A percentile compares a stretch with the other conserved stretches of the same genome.
phyloP scores from a whole-genome alignment of 2,113 vertebrate genomes.

The Entelurus aequoreus region DNA sequence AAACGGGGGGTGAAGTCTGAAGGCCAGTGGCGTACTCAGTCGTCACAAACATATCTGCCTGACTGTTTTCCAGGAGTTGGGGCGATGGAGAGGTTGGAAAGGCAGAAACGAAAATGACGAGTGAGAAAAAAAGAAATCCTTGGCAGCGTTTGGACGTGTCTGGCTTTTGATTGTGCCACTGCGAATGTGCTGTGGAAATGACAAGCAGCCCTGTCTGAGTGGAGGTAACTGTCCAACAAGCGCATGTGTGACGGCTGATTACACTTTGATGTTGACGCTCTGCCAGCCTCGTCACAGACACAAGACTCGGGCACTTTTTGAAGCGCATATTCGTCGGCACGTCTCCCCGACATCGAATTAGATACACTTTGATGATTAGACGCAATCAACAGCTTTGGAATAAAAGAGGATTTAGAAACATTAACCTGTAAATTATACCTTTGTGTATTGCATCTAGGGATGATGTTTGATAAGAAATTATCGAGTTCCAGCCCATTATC shows the following conservation, averaged over 20 bases:
- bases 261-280: conserved; percentile 56
- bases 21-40: conserved; percentile 40
- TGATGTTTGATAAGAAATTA: no score
- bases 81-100: conserved; percentile 22
- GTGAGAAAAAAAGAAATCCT: conserved; percentile 10
- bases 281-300: conserved; percentile 15
- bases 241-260: conserved; percentile 45
- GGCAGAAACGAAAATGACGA: conserved; percentile 27
- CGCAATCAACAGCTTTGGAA: conserved; percentile 9
- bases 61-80: conserved; percentile 27
- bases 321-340: conserved; percentile 19
- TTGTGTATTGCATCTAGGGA: background rate
- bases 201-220: conserved; percentile 39
- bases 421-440: background rate
- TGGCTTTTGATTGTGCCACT: conserved; percentile 53
- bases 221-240: conserved; percentile 50
- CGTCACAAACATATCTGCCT: conserved; percentile 10
- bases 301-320: conserved; percentile 15
- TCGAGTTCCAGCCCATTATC: no score
- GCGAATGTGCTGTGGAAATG: conserved; percentile 44
- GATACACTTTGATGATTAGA: conserved; percentile 22
- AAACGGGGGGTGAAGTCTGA: conserved; percentile 26
- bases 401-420: background rate
- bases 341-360: conserved; percentile 19
- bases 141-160: conserved; percentile 60